phyloP scores from a whole-genome alignment of 2,113 vertebrate genomes.

The Dromaius novaehollandiae region DNA sequence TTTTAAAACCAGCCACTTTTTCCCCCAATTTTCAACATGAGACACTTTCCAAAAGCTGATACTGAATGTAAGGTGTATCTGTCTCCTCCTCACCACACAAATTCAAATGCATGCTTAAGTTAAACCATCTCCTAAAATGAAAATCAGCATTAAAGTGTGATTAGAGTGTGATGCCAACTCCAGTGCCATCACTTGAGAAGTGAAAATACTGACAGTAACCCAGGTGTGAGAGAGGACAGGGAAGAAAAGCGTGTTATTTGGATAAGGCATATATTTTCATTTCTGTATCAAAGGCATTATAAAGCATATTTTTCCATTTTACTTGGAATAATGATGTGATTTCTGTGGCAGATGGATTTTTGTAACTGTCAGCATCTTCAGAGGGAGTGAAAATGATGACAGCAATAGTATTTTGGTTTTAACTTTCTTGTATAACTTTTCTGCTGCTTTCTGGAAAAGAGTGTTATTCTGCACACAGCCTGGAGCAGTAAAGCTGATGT shows the following conservation, averaged over 20 bases:
- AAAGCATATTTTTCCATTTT: not conserved
- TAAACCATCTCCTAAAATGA: not conserved
- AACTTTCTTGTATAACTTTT: constrained; percentile 16
- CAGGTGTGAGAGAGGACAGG: not conserved
- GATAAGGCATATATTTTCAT: not conserved
- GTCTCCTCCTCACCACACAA: not conserved
- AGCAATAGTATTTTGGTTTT: not conserved
- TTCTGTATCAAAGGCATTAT: constrained; percentile 1
- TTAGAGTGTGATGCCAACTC: not conserved
- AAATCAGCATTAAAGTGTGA: not conserved
- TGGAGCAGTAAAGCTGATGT: constrained; percentile 9
- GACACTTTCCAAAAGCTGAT: not conserved
- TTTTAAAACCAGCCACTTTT: not conserved
- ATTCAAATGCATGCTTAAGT: not conserved
- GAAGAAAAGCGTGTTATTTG: not conserved
- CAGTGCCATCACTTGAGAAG: not conserved
- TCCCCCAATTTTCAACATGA: not conserved
- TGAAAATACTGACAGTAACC: not conserved
- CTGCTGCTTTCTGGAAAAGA: not conserved
- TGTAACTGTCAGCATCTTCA: not conserved
- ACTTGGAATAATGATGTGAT: constrained; percentile 18
- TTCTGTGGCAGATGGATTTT: not conserved
- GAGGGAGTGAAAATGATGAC: not conserved
- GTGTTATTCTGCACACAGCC: not conserved
- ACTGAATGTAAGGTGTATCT: not conserved